Evolutionary conservation across 2,888 invertebrate species (phyloP).

Genomic region (Cartodere bifasciata): DNA sequence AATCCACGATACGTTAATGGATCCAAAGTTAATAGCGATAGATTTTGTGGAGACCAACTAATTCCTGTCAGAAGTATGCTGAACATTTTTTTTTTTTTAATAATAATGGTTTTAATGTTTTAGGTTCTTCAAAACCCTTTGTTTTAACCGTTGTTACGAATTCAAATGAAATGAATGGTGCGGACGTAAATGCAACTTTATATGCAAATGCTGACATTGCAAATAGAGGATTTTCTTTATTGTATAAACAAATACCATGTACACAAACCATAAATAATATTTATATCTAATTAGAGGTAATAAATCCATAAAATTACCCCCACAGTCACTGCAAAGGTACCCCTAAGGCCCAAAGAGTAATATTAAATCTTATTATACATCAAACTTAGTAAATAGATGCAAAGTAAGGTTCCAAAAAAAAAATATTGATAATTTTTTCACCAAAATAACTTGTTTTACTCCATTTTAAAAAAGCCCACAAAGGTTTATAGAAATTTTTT

Average conservation of each 20-base stretch:
- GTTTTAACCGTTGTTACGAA: slow-evolving; percentile 22
- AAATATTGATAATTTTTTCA: too few relatives aligned
- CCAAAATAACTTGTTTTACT: too few relatives aligned
- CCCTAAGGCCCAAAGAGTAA: too few relatives aligned
- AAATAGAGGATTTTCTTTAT: slow-evolving; percentile 21
- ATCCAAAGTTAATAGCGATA: slow-evolving; percentile 41
- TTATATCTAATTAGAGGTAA: too few relatives aligned
- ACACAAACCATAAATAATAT: too few relatives aligned
- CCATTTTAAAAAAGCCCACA: too few relatives aligned
- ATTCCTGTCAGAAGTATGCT: slow-evolving; percentile 48
- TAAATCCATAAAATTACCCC: too few relatives aligned
- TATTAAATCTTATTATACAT: too few relatives aligned
- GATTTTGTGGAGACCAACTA: slow-evolving; percentile 66
- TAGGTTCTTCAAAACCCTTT: slow-evolving; percentile 20
- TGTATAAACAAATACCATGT: slow-evolving; percentile 11
- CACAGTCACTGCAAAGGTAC: too few relatives aligned
- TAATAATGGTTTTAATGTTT: slow-evolving; percentile 5
- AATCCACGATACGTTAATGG: slow-evolving; percentile 39
- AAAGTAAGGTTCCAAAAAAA: too few relatives aligned
- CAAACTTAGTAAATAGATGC: too few relatives aligned
- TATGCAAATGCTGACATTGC: slow-evolving; percentile 15
- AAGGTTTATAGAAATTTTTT: too few relatives aligned
- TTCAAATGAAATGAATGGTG: slow-evolving; percentile 9
- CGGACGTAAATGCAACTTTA: slow-evolving; percentile 15
- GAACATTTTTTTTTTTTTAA: slow-evolving; percentile 2